Percentiles rank a stretch among this genome's conserved stretches.
Evolutionary conservation across 2,113 vertebrate species (phyloP).

Genomic region (Mesocricetus auratus): DNA sequence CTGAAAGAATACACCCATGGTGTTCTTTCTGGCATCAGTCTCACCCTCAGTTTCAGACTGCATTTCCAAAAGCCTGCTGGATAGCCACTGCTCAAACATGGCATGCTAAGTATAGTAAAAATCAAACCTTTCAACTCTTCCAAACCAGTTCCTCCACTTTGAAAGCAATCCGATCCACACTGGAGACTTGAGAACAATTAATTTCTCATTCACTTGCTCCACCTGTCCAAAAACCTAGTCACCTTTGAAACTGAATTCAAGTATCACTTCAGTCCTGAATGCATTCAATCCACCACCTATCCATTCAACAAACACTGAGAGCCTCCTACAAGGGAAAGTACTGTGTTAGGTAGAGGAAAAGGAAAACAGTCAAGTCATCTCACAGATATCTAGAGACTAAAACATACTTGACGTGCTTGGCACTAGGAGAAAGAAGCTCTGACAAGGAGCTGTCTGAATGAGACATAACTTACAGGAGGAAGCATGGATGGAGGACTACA

Average conservation of each 20-base stretch:
- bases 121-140: slow-evolving; percentile 6
- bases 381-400: slow-evolving; percentile 38
- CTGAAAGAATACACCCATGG: neutral
- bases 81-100: neutral
- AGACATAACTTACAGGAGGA: neutral
- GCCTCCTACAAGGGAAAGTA: slow-evolving; percentile 39
- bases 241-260: slow-evolving; percentile 57
- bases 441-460: neutral
- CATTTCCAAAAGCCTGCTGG: slow-evolving; percentile 15
- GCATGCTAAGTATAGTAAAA: slow-evolving; percentile 12
- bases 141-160: slow-evolving; percentile 41
- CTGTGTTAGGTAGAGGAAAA: neutral
- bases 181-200: slow-evolving; percentile 22
- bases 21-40: neutral
- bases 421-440: slow-evolving; percentile 14
- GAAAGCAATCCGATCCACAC: slow-evolving; percentile 29
- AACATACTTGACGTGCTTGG: slow-evolving; percentile 8
- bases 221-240: slow-evolving; percentile 62
- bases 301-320: slow-evolving; percentile 57
- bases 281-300: slow-evolving; percentile 57
- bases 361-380: slow-evolving; percentile 56
- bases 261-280: slow-evolving; percentile 31
- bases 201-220: slow-evolving; percentile 39
- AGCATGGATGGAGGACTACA: neutral
- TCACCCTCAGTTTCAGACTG: slow-evolving; percentile 34